Evolutionary conservation across 2,888 invertebrate species (phyloP).

Genomic region (Melipona bicolor): DNA sequence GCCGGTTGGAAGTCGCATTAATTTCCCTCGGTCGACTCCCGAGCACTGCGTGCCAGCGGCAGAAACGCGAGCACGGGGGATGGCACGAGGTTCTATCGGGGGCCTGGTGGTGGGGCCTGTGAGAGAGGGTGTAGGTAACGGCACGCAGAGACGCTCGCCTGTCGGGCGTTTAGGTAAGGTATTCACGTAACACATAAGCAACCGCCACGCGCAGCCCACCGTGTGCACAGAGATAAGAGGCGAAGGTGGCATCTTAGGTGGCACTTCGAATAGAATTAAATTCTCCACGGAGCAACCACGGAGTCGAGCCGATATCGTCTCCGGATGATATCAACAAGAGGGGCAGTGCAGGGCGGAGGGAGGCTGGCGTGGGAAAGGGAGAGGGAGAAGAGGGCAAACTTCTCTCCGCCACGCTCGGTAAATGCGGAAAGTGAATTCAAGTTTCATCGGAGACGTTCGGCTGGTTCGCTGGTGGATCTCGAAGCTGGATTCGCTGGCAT

Average conservation of each 20-base stretch:
- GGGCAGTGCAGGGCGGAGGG: not conserved
- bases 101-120: conserved; percentile 18
- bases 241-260: conserved; percentile 80
- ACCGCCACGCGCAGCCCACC: conserved; percentile 80
- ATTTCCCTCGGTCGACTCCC: conserved; percentile 75
- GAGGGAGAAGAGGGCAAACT: conserved; percentile 41
- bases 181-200: conserved; percentile 84
- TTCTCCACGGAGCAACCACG: conserved; percentile 67
- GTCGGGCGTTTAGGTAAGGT: conserved; percentile 80
- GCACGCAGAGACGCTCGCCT: conserved; percentile 68
- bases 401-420: conserved; percentile 21
- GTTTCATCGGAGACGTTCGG: conserved; percentile 4
- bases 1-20: conserved; percentile 76
- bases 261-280: conserved; percentile 77
- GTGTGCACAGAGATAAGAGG: conserved; percentile 83
- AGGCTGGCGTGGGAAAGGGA: not conserved
- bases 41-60: conserved; percentile 32
- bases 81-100: conserved; percentile 26
- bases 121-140: conserved; percentile 32
- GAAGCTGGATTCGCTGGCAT: not conserved
- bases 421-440: conserved; percentile 37
- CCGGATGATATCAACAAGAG: conserved; percentile 66
- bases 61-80: conserved; percentile 1
- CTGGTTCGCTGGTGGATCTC: not conserved
- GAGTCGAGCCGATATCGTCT: conserved; percentile 64